Evolutionary conservation across 2,888 invertebrate genomes (phyloP).

Genomic region (Drosophila hawaiiensis): DNA sequence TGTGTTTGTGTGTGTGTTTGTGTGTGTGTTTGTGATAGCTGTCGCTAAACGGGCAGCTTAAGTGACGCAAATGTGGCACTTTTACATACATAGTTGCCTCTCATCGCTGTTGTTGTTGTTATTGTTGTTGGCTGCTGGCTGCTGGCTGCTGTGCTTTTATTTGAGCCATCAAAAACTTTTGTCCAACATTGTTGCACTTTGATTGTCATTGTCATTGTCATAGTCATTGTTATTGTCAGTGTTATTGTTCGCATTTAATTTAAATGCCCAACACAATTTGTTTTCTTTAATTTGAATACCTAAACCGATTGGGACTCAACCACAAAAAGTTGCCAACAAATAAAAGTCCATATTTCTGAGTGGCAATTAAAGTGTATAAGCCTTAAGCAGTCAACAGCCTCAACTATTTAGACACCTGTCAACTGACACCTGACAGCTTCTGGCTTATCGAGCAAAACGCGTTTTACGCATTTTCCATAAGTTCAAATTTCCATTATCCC

Average conservation of each 20-base stretch:
- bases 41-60: conserved; percentile 70
- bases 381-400: not conserved
- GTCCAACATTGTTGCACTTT: conserved; percentile 60
- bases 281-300: conserved; percentile 29
- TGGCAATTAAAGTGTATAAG: not conserved
- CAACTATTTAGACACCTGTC: not conserved
- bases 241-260: conserved; percentile 43
- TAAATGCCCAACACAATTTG: conserved; percentile 52
- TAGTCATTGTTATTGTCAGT: conserved; percentile 17
- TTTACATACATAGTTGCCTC: conserved; percentile 29
- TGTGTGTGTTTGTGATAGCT: conserved; percentile 25
- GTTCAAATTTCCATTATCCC: not conserved
- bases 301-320: conserved; percentile 17
- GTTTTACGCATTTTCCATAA: not conserved
- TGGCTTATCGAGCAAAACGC: not conserved
- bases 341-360: not conserved
- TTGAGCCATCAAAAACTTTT: conserved; percentile 60
- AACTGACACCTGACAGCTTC: not conserved
- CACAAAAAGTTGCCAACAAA: conserved; percentile 13
- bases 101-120: conserved; percentile 13
- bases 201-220: conserved; percentile 57
- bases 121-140: conserved; percentile 11
- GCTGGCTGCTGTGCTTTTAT: conserved; percentile 33
- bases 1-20: conserved; percentile 3
- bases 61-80: conserved; percentile 76